Conservation (phyloP, 2,113 vertebrate species). For the Ceuthmochares aereus region DNA sequence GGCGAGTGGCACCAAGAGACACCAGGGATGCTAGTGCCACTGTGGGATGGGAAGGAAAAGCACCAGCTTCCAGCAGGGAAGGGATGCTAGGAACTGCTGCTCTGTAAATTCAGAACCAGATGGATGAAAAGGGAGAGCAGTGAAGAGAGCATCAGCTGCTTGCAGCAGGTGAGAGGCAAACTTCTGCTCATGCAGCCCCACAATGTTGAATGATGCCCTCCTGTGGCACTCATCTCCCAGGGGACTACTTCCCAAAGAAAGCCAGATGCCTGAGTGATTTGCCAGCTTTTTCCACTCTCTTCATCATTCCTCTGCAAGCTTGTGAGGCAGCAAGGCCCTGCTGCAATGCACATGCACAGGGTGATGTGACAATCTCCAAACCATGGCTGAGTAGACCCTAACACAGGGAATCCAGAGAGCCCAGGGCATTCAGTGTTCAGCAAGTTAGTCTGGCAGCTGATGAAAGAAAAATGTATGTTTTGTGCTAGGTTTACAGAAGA, state of each 20-base stretch:
- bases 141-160: fast-evolving
- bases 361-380: neutral
- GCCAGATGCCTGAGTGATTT: neutral
- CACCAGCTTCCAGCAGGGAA: fast-evolving
- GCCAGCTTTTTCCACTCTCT: neutral
- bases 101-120: neutral
- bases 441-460: neutral
- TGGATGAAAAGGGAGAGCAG: neutral
- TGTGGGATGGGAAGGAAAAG: neutral
- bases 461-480: neutral
- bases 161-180: fast-evolving
- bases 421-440: neutral
- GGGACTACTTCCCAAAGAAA: neutral
- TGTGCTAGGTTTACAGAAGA: neutral
- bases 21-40: fast-evolving
- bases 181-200: fast-evolving
- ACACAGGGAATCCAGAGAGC: fast-evolving
- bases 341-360: neutral
- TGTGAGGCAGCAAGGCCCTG: neutral
- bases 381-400: fast-evolving
- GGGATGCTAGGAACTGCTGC: neutral
- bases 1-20: fast-evolving
- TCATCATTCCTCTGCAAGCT: neutral
- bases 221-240: neutral
- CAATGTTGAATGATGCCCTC: neutral